These are phyloP conservation scores for Ptychochromis oligacanthus DNA, from an alignment of 2,113 vertebrate species.

Conservation along the genomic window DNA sequence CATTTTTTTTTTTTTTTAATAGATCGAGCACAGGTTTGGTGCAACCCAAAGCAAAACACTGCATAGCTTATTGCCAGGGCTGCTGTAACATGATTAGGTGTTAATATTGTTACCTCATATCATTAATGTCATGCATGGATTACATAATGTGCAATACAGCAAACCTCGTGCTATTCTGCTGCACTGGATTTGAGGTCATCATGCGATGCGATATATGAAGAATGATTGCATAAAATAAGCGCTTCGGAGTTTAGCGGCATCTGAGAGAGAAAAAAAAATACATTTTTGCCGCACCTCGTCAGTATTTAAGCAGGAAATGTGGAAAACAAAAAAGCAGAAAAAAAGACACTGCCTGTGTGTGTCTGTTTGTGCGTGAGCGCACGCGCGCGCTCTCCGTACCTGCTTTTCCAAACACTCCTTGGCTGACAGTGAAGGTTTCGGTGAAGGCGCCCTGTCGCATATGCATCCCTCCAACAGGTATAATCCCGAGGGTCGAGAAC, in stretches of 20 bases:
- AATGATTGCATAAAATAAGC: not conserved
- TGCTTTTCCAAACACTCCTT: constrained; percentile 95
- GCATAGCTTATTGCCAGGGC: constrained; percentile 39
- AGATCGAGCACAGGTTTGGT: constrained; percentile 31
- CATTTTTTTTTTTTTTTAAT: not conserved
- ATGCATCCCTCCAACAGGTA: constrained; percentile 97
- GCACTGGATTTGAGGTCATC: constrained; percentile 61
- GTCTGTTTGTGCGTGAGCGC: not conserved
- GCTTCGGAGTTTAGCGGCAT: constrained; percentile 26
- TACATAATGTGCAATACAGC: constrained; percentile 71
- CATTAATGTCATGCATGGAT: constrained; percentile 70
- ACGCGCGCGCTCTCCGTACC: constrained; percentile 76
- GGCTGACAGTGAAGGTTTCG: constrained; percentile 90
- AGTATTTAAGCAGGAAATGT: constrained; percentile 9
- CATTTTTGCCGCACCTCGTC: not conserved
- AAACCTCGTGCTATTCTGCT: constrained; percentile 52
- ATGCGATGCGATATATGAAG: constrained; percentile 3
- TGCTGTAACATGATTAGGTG: constrained; percentile 56
- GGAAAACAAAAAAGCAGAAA: constrained; percentile 29
- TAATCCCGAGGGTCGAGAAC: constrained; percentile 92
- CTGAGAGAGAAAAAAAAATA: not conserved
- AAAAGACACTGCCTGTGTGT: not conserved
- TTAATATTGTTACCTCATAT: constrained; percentile 69
- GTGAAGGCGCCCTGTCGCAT: constrained; percentile 93
- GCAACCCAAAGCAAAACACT: constrained; percentile 47